These are phyloP conservation scores for Crotalus horridus DNA, from an alignment of 2,113 vertebrate genomes.

Conservation along the genomic window DNA sequence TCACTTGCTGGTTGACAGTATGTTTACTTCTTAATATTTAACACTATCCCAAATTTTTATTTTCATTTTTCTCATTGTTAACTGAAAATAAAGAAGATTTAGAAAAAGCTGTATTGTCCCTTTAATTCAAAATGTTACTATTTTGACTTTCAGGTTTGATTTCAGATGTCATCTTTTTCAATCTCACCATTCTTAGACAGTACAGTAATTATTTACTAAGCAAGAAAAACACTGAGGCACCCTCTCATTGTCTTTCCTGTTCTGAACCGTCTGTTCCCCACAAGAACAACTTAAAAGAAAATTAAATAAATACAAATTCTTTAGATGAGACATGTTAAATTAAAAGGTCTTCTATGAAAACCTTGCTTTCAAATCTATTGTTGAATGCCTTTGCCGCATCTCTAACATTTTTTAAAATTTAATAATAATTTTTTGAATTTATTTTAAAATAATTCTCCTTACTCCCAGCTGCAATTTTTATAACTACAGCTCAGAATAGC, in stretches of 20 bases:
- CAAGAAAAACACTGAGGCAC: background rate
- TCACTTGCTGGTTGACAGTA: background rate
- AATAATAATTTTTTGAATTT: constrained; percentile 60
- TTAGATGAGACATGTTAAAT: constrained; percentile 32
- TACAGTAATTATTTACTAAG: background rate
- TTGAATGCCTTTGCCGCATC: constrained; percentile 61
- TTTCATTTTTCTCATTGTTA: background rate
- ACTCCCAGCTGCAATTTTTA: constrained; percentile 31
- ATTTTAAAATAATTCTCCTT: constrained; percentile 50
- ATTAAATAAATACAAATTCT: constrained; percentile 47
- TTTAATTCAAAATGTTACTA: background rate
- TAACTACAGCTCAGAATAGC: constrained; percentile 40
- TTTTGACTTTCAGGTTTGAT: background rate
- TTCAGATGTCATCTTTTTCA: background rate
- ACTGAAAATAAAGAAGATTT: too few relatives aligned
- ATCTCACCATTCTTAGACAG: background rate
- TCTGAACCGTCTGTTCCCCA: background rate
- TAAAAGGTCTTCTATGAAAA: constrained; percentile 38
- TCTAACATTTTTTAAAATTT: constrained; percentile 53
- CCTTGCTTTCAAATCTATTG: constrained; percentile 55
- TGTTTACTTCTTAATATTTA: background rate
- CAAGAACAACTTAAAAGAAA: constrained; percentile 43
- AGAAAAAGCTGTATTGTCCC: background rate
- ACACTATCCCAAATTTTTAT: background rate
- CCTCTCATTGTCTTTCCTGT: background rate